Percentiles rank a stretch among this genome's conserved stretches.
phyloP scores from a whole-genome alignment of 2,113 vertebrate genomes.

The Dinomys branickii region DNA sequence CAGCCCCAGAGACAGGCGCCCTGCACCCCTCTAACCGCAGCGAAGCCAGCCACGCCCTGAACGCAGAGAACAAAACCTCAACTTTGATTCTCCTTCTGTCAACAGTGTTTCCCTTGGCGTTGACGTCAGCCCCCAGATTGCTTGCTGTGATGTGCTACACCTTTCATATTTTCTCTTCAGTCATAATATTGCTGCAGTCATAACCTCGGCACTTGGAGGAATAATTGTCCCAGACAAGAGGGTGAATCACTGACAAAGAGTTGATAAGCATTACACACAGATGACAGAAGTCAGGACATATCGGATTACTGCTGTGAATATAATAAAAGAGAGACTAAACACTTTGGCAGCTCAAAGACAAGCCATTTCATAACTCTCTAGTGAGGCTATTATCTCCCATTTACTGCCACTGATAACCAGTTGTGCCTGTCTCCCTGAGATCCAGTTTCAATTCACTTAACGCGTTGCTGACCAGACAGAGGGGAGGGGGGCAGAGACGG shows the following conservation, averaged over 20 bases:
- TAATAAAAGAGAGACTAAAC: constrained; percentile 97
- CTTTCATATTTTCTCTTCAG: constrained; percentile 86
- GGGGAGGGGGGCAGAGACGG: constrained; percentile 70
- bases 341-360: constrained; percentile 95
- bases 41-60: not conserved
- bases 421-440: constrained; percentile 89
- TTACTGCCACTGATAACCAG: constrained; percentile 94
- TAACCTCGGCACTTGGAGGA: constrained; percentile 93
- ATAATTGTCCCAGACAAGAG: constrained; percentile 99
- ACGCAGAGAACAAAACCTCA: constrained; percentile 9
- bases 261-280: constrained; percentile 99
- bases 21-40: constrained; percentile 50
- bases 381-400: constrained; percentile 93
- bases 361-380: constrained; percentile 92
- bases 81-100: constrained; percentile 71
- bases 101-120: constrained; percentile 73
- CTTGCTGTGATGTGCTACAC: constrained; percentile 83
- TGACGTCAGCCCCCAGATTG: constrained; percentile 84
- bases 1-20: not conserved
- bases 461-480: constrained; percentile 85
- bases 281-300: constrained; percentile 99
- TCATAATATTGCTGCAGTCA: constrained; percentile 89
- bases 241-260: constrained; percentile 95
- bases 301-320: constrained; percentile 99
- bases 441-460: constrained; percentile 90